A percentile compares a stretch with the other conserved stretches of the same genome.
phyloP scores from a whole-genome alignment of 1,140 invertebrate species.

The Hylyphantes graminicola region DNA sequence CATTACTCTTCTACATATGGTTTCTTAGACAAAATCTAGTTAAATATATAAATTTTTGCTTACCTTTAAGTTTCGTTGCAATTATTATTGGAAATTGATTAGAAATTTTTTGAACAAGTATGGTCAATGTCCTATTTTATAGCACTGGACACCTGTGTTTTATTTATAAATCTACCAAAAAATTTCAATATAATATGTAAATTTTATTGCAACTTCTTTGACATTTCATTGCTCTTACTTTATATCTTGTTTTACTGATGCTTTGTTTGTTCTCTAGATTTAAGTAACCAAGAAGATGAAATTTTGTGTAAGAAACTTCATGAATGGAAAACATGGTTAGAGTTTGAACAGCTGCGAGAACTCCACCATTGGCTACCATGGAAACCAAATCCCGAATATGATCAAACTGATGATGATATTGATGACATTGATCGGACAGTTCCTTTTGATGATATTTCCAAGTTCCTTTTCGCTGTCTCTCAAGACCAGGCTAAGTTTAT shows the following conservation, averaged over 20 bases:
- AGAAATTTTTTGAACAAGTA: neutral
- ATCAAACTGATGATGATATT: conserved; percentile 68
- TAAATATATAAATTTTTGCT: too few relatives aligned
- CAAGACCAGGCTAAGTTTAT: conserved; percentile 64
- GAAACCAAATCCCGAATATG: conserved; percentile 65
- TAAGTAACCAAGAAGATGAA: conserved; percentile 64
- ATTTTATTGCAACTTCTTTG: neutral
- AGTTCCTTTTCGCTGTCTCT: conserved; percentile 65
- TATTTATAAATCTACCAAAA: too few relatives aligned
- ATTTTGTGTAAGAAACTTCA: conserved; percentile 62
- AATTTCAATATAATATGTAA: neutral
- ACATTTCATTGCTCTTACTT: neutral
- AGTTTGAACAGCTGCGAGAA: conserved; percentile 68
- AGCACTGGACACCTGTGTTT: too few relatives aligned
- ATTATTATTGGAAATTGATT: too few relatives aligned
- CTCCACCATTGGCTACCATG: conserved; percentile 69
- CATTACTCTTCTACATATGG: too few relatives aligned
- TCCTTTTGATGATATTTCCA: conserved; percentile 68
- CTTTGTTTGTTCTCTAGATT: conserved; percentile 57
- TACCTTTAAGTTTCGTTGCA: too few relatives aligned
- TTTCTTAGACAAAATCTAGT: too few relatives aligned
- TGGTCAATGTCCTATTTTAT: neutral
- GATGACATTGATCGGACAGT: conserved; percentile 70
- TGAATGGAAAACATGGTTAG: conserved; percentile 67
- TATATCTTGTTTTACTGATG: neutral